These are phyloP conservation scores for Bovichtus variegatus DNA, from an alignment of 2,797 vertebrate genomes.

Conservation along the genomic window DNA sequence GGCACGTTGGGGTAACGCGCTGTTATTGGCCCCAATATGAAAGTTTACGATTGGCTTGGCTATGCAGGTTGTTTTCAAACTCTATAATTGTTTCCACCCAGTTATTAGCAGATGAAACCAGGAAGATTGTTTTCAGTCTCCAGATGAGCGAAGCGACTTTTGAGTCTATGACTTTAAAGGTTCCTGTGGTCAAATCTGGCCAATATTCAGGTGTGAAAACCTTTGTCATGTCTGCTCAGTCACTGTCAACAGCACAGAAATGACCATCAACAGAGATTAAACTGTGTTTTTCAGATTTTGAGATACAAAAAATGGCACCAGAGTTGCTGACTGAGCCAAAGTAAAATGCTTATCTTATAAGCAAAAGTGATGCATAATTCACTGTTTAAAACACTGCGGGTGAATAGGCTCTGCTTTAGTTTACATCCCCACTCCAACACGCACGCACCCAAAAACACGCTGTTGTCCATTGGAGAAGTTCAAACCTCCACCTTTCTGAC, in stretches of 20 bases:
- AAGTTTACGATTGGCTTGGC: too few relatives aligned
- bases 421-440: background rate
- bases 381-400: slow-evolving; percentile 4
- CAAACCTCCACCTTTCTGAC: slow-evolving; percentile 17
- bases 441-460: background rate
- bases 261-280: background rate
- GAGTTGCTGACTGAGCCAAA: slow-evolving; percentile 6
- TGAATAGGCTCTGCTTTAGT: slow-evolving; percentile 14
- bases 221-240: background rate
- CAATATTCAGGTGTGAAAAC: background rate
- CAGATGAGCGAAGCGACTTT: too few relatives aligned
- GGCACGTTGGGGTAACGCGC: too few relatives aligned
- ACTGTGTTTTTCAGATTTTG: slow-evolving; percentile 1
- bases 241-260: background rate
- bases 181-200: background rate
- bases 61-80: too few relatives aligned
- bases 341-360: slow-evolving; percentile 1
- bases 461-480: background rate
- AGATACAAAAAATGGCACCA: background rate
- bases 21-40: too few relatives aligned
- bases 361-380: slow-evolving; percentile 37
- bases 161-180: too few relatives aligned
- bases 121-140: too few relatives aligned
- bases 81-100: too few relatives aligned
- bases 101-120: too few relatives aligned